A percentile compares a stretch with the other conserved stretches of the same genome.
Evolutionary conservation across 2,888 invertebrate genomes (phyloP).

Genomic region (Meghimatium bilineatum): DNA sequence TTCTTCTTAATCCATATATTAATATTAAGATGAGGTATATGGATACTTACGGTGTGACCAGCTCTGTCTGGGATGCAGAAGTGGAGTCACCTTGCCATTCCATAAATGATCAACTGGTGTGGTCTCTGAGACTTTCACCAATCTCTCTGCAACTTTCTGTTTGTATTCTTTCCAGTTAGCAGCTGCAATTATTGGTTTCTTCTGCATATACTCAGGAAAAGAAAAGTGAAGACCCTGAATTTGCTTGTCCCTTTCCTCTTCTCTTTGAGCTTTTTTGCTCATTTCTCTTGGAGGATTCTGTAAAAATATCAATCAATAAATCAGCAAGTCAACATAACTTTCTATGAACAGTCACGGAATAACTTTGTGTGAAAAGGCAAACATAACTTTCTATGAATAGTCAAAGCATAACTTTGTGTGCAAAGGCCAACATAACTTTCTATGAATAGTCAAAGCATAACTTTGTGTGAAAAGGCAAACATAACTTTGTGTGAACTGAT

Average conservation of each 20-base stretch:
- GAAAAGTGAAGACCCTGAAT: conserved; percentile 61
- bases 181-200: conserved; percentile 51
- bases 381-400: no score
- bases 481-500: no score
- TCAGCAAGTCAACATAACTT: no score
- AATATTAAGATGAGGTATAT: background rate
- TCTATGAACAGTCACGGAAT: no score
- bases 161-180: conserved; percentile 71
- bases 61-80: conserved; percentile 65
- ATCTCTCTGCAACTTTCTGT: conserved; percentile 46
- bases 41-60: conserved; percentile 57
- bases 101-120: conserved; percentile 61
- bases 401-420: no score
- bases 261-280: conserved; percentile 25
- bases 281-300: conserved; percentile 34
- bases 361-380: no score
- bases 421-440: no score
- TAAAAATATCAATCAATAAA: conserved; percentile 7
- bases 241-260: conserved; percentile 42
- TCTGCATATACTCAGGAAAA: conserved; percentile 54
- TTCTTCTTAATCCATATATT: background rate
- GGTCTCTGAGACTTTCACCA: conserved; percentile 5
- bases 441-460: no score
- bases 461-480: no score
- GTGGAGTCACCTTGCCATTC: conserved; percentile 66